phyloP scores from a whole-genome alignment of 1,140 invertebrate genomes.

The Thaumatotibia leucotreta region DNA sequence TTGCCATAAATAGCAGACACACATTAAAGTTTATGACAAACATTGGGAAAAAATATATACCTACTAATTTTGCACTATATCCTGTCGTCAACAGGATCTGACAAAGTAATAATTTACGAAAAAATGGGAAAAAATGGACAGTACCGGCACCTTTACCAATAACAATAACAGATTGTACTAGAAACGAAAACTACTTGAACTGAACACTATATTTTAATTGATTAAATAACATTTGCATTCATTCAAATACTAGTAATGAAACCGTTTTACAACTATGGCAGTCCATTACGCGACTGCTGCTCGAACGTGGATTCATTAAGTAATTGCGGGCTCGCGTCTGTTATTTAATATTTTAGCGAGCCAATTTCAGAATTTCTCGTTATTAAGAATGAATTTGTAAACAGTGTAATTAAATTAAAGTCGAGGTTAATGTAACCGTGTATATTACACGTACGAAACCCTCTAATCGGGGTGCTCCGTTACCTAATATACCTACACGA shows the following conservation, averaged over 20 bases:
- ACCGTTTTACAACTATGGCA: not conserved
- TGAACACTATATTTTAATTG: not conserved
- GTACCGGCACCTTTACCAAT: too few relatives aligned
- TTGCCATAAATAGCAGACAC: too few relatives aligned
- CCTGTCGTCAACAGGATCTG: too few relatives aligned
- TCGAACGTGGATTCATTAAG: not conserved
- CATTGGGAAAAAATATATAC: too few relatives aligned
- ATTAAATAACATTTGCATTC: not conserved
- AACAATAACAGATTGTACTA: too few relatives aligned
- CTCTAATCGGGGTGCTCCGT: not conserved
- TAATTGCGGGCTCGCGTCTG: not conserved
- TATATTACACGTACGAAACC: not conserved
- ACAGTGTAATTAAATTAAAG: not conserved
- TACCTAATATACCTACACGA: not conserved
- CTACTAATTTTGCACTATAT: too few relatives aligned
- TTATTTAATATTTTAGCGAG: constrained; percentile 9
- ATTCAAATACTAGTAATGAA: not conserved
- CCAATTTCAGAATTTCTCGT: constrained; percentile 2
- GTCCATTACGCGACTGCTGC: not conserved
- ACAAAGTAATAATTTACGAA: too few relatives aligned
- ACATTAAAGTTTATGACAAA: too few relatives aligned
- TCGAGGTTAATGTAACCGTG: not conserved
- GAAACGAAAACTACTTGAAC: too few relatives aligned
- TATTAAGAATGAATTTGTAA: not conserved
- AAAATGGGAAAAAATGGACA: too few relatives aligned